Evolutionary conservation across 2,888 invertebrate species (phyloP).

Genomic region (Ochropacha duplaris): DNA sequence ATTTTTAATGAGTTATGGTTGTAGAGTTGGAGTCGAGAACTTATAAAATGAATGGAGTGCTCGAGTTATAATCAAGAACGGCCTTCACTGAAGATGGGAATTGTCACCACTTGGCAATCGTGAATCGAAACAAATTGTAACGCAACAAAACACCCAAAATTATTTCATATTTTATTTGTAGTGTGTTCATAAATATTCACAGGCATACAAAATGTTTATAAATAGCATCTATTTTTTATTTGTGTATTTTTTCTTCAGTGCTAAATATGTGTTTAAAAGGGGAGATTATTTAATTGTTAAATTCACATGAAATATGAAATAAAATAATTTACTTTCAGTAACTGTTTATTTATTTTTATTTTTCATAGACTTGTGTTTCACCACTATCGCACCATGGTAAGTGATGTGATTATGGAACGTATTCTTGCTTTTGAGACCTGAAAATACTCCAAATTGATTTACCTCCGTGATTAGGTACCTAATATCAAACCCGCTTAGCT

Average conservation of each 20-base stretch:
- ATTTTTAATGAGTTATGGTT: constrained; percentile 57
- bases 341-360: too few relatives aligned
- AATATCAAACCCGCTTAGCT: not conserved
- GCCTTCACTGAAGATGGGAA: constrained; percentile 54
- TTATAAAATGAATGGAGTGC: constrained; percentile 45
- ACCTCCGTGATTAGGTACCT: not conserved
- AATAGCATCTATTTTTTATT: too few relatives aligned
- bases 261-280: too few relatives aligned
- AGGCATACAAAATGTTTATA: too few relatives aligned
- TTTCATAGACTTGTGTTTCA: too few relatives aligned
- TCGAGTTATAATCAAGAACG: constrained; percentile 51
- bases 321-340: too few relatives aligned
- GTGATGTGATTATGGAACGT: not conserved
- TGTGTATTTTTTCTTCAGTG: constrained; percentile 21
- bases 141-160: constrained; percentile 44
- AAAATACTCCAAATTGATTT: not conserved
- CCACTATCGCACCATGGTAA: too few relatives aligned
- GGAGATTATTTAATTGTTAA: not conserved
- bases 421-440: too few relatives aligned
- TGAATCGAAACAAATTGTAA: constrained; percentile 38
- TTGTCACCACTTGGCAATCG: constrained; percentile 58
- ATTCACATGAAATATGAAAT: too few relatives aligned
- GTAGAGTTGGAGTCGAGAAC: constrained; percentile 31
- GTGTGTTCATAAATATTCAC: constrained; percentile 35
- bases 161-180: constrained; percentile 46